Conservation (phyloP, 2,797 vertebrate species). For the Margarornis squamiger region DNA sequence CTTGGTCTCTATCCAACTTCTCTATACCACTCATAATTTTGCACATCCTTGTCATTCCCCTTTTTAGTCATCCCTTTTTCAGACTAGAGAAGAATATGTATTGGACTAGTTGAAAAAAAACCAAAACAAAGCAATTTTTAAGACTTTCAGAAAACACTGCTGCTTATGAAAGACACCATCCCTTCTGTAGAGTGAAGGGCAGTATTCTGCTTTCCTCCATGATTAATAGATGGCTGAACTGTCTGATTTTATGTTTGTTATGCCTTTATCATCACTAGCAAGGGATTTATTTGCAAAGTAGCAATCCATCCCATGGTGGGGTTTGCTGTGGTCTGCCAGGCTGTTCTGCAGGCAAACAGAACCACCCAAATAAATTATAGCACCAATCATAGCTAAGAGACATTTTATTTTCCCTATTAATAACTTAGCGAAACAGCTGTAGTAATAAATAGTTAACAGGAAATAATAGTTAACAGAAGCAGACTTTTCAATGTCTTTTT, state of each 20-base stretch:
- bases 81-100: background rate
- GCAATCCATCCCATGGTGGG: background rate
- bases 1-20: background rate
- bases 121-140: background rate
- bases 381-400: background rate
- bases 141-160: background rate
- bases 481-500: background rate
- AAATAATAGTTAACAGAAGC: background rate
- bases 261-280: background rate
- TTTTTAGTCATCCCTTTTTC: background rate
- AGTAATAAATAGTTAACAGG: background rate
- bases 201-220: background rate
- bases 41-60: background rate
- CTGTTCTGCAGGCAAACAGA: background rate
- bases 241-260: background rate
- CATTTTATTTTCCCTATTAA: background rate
- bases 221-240: background rate
- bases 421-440: background rate
- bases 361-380: background rate
- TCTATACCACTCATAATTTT: background rate
- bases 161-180: background rate
- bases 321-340: background rate
- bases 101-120: background rate
- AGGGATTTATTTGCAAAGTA: background rate
- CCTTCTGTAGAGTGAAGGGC: background rate